Evolutionary conservation across 2,888 invertebrate species (phyloP).

Genomic region (Empis livida): DNA sequence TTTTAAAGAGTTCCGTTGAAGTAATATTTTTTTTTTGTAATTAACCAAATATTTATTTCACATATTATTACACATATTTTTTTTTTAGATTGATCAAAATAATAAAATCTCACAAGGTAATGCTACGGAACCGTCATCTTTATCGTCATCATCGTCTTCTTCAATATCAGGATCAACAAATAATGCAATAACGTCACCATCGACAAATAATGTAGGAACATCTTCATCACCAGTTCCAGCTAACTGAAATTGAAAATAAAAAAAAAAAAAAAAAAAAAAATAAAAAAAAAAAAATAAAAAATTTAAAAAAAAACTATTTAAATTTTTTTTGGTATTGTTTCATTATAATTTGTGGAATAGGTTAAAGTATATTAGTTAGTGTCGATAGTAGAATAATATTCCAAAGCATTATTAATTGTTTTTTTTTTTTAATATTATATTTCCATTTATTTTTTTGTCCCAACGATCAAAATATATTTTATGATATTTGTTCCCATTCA

Average conservation of each 20-base stretch:
- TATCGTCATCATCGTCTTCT: constrained; percentile 26
- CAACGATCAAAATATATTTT: too few relatives aligned
- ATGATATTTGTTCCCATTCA: too few relatives aligned
- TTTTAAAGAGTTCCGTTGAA: too few relatives aligned
- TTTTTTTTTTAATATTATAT: too few relatives aligned
- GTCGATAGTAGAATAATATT: too few relatives aligned
- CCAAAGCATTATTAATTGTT: too few relatives aligned
- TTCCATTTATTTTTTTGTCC: too few relatives aligned
- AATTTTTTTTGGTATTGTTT: neutral
- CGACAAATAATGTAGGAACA: constrained; percentile 15
- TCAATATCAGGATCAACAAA: constrained; percentile 21
- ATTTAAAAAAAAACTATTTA: neutral
- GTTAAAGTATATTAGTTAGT: neutral
- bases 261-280: neutral
- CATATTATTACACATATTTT: too few relatives aligned
- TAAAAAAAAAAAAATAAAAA: neutral
- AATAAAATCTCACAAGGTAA: constrained; percentile 24
- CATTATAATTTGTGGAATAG: neutral
- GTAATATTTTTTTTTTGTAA: too few relatives aligned
- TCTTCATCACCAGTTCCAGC: constrained; percentile 32
- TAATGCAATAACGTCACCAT: constrained; percentile 6
- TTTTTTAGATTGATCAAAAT: constrained; percentile 28
- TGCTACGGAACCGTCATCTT: constrained; percentile 23
- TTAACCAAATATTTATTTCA: too few relatives aligned
- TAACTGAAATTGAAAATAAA: constrained; percentile 21